A percentile compares a stretch with the other conserved stretches of the same genome.
Evolutionary conservation across 2,888 invertebrate genomes (phyloP).

Genomic region (Eilema sororculum): DNA sequence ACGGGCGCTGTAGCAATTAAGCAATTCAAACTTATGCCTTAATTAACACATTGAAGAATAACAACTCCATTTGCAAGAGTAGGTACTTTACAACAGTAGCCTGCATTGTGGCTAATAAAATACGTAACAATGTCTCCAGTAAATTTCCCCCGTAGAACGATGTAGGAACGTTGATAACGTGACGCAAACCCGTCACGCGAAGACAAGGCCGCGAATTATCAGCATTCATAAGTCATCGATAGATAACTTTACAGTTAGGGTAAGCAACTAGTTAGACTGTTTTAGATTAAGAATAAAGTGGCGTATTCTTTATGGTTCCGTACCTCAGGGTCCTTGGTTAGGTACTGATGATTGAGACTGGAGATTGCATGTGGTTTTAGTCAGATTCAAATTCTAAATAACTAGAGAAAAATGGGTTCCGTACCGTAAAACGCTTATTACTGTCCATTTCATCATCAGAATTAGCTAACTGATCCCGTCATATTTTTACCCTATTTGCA

Average conservation of each 20-base stretch:
- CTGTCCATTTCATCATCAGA: too few species aligned
- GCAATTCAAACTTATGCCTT: neutral
- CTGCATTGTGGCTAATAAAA: constrained; percentile 47
- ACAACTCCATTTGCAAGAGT: constrained; percentile 32
- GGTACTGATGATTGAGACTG: too few species aligned
- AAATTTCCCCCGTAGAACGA: constrained; percentile 62
- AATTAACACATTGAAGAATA: constrained; percentile 21
- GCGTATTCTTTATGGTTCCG: neutral
- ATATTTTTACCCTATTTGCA: too few species aligned
- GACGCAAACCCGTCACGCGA: constrained; percentile 66
- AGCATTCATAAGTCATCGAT: constrained; percentile 66
- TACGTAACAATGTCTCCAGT: constrained; percentile 59
- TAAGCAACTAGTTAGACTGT: neutral
- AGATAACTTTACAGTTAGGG: constrained; percentile 37
- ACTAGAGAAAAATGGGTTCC: too few species aligned
- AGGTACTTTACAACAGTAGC: constrained; percentile 30
- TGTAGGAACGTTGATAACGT: constrained; percentile 63
- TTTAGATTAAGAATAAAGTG: neutral
- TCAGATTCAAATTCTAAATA: too few species aligned
- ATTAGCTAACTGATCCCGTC: too few species aligned
- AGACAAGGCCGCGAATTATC: constrained; percentile 63
- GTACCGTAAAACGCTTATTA: too few species aligned
- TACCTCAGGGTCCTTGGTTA: too few species aligned
- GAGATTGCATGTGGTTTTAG: too few species aligned
- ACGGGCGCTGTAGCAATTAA: neutral